Conservation (phyloP, 2,888 invertebrate genomes). For the Seira musarum region DNA sequence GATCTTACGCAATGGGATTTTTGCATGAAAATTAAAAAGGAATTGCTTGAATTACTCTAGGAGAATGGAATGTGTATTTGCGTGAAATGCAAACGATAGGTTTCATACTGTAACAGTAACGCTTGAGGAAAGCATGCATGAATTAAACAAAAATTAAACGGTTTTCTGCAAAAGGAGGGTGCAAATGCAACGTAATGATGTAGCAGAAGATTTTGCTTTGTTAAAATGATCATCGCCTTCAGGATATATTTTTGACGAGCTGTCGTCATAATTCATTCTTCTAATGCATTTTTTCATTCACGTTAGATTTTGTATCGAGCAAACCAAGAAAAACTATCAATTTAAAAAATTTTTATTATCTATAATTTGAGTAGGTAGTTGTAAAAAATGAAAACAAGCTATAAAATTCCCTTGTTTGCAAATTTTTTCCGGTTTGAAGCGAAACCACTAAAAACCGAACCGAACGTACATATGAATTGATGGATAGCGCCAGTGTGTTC, state of each 20-base stretch:
- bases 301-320: no score
- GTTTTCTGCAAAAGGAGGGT: conserved; percentile 12
- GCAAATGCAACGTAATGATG: conserved; percentile 9
- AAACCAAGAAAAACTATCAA: no score
- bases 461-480: no score
- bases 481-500: no score
- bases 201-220: no score
- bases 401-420: conserved; percentile 49
- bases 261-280: conserved; percentile 52
- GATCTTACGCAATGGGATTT: conserved; percentile 39
- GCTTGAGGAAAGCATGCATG: no score
- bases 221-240: conserved; percentile 35
- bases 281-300: background rate
- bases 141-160: background rate
- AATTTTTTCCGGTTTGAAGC: conserved; percentile 54
- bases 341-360: no score
- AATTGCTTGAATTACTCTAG: conserved; percentile 35
- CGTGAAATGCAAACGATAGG: conserved; percentile 15
- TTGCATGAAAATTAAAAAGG: conserved; percentile 55
- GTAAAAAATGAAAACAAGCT: conserved; percentile 45
- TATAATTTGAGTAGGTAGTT: background rate
- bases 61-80: no score
- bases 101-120: conserved; percentile 32
- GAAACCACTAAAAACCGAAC: no score
- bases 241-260: conserved; percentile 49